phyloP scores from a whole-genome alignment of 2,113 vertebrate genomes.

The Turnix velox region DNA sequence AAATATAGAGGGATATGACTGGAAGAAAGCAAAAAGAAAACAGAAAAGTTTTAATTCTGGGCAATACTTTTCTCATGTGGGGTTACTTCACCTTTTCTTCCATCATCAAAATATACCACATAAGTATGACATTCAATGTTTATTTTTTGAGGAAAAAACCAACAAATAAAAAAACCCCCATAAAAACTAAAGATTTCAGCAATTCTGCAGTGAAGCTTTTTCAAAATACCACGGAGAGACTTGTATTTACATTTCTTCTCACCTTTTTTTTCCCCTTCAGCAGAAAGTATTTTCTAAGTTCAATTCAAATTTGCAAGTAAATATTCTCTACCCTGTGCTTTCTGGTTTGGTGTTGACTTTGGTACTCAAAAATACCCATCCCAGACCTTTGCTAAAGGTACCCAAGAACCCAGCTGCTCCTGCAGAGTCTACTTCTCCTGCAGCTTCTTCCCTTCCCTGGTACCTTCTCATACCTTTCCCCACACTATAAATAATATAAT shows the following conservation, averaged over 20 bases:
- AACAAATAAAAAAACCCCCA: no score
- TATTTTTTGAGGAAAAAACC: not conserved
- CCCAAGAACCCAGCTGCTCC: not conserved
- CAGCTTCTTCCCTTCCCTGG: not conserved
- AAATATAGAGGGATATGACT: rapidly evolving
- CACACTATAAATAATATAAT: not conserved
- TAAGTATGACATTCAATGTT: not conserved
- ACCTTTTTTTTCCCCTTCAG: not conserved
- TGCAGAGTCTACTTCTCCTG: not conserved
- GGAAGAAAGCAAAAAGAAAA: not conserved
- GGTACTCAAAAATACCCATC: not conserved
- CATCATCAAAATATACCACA: not conserved
- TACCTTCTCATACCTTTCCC: not conserved
- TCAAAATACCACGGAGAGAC: not conserved
- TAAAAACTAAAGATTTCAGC: not conserved
- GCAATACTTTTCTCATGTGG: not conserved
- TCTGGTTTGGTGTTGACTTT: not conserved
- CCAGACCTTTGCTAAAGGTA: not conserved
- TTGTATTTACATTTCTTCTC: not conserved
- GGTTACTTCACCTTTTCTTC: not conserved
- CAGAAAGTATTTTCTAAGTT: not conserved
- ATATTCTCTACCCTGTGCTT: not conserved
- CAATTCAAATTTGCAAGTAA: not conserved
- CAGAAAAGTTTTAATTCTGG: not conserved
- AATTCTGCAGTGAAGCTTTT: not conserved